phyloP scores from a whole-genome alignment of 2,797 vertebrate genomes.

The Oreochromis grahami region DNA sequence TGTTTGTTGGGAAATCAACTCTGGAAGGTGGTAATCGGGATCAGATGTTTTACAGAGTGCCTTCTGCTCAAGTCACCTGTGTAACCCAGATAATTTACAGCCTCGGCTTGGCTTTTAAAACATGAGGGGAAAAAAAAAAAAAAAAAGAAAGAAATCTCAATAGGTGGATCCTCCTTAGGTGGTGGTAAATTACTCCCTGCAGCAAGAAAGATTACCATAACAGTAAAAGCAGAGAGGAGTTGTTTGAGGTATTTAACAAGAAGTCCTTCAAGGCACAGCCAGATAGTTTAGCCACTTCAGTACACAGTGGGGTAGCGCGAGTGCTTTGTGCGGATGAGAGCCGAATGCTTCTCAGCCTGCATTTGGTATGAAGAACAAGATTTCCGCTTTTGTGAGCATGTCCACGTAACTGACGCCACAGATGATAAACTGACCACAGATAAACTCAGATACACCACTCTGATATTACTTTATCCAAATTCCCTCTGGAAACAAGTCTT shows the following conservation, averaged over 20 bases:
- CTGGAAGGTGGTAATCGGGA: slow-evolving; percentile 38
- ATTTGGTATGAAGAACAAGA: background rate
- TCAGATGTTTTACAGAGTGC: slow-evolving; percentile 27
- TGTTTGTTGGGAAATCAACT: slow-evolving; percentile 37
- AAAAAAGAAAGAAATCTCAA: background rate
- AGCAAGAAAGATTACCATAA: background rate
- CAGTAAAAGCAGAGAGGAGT: background rate
- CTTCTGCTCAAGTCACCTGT: slow-evolving; percentile 44
- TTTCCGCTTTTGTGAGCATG: background rate
- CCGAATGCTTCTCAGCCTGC: background rate
- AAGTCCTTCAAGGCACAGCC: background rate
- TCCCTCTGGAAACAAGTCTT: background rate
- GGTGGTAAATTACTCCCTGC: background rate
- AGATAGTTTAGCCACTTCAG: slow-evolving; percentile 44
- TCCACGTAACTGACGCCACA: background rate
- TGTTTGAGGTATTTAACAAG: background rate
- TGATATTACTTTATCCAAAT: background rate
- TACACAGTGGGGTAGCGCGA: background rate
- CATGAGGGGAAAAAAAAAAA: background rate
- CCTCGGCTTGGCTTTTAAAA: too few relatives aligned
- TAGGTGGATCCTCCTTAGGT: background rate
- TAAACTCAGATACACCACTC: background rate
- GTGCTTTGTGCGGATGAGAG: slow-evolving; percentile 6
- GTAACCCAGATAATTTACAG: slow-evolving; percentile 2
- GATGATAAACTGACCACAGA: background rate